Percentiles rank a stretch among this genome's conserved stretches.
Evolutionary conservation across 2,113 vertebrate species (phyloP).

Genomic region (Cervus canadensis): DNA sequence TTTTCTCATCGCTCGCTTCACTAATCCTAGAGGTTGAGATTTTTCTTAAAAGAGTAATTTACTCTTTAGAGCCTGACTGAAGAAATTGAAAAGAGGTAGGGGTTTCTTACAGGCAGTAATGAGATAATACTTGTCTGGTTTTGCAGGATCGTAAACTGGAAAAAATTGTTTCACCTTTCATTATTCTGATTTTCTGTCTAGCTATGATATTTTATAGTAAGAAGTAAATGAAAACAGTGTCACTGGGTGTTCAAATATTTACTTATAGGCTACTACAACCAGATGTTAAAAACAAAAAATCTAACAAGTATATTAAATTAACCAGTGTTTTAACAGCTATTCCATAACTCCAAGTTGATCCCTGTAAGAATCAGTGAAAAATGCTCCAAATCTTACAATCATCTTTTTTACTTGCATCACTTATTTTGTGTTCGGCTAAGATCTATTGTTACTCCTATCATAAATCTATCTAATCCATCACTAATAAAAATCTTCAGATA

Average conservation of each 20-base stretch:
- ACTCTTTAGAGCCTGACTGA: neutral
- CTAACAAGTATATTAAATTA: neutral
- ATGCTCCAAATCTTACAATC: neutral
- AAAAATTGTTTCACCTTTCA: neutral
- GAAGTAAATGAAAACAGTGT: neutral
- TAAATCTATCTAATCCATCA: neutral
- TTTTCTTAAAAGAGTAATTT: neutral
- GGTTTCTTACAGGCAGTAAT: neutral
- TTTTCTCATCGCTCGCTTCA: neutral
- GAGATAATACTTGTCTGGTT: neutral
- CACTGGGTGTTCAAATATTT: neutral
- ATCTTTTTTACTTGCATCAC: neutral
- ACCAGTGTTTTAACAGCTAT: neutral
- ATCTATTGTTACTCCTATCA: neutral
- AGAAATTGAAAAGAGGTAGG: neutral
- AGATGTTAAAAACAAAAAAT: conserved; percentile 9
- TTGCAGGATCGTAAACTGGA: neutral
- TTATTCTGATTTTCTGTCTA: neutral
- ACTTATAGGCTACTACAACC: neutral
- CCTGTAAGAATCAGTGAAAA: neutral
- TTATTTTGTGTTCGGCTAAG: neutral
- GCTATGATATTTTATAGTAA: neutral
- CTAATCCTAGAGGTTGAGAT: neutral
- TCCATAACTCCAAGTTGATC: neutral
- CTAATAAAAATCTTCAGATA: neutral